These are phyloP conservation scores for Callithrix jacchus DNA, from an alignment of 2,113 vertebrate genomes.

Conservation along the genomic window DNA sequence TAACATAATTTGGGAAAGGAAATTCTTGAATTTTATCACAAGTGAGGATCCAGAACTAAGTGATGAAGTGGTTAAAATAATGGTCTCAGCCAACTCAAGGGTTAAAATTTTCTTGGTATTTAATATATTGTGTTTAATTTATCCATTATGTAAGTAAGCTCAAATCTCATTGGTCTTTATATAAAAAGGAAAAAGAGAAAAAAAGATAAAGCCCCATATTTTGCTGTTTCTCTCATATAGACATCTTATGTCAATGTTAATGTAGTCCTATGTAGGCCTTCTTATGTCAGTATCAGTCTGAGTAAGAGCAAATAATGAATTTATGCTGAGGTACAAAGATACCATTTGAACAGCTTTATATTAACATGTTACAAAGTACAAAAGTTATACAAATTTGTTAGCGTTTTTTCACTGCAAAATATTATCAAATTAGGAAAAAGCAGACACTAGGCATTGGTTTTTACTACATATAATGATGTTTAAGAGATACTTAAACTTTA, in stretches of 20 bases:
- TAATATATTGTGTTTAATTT: background rate
- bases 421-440: background rate
- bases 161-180: background rate
- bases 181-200: background rate
- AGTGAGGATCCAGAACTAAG: background rate
- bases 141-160: constrained; percentile 17
- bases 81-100: background rate
- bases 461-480: background rate
- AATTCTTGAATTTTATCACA: background rate
- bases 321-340: background rate
- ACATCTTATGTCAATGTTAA: too few relatives aligned
- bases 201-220: background rate
- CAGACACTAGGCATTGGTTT: background rate
- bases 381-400: background rate
- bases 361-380: background rate
- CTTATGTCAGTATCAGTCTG: background rate
- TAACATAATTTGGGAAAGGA: background rate
- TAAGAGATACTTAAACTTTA: background rate
- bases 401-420: background rate
- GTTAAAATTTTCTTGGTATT: constrained; percentile 5
- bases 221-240: too few relatives aligned
- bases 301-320: background rate
- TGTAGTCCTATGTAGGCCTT: background rate
- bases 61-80: background rate
- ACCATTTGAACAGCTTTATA: background rate